Conservation (phyloP, 2,113 vertebrate genomes). For the Burhinus oedicnemus region DNA sequence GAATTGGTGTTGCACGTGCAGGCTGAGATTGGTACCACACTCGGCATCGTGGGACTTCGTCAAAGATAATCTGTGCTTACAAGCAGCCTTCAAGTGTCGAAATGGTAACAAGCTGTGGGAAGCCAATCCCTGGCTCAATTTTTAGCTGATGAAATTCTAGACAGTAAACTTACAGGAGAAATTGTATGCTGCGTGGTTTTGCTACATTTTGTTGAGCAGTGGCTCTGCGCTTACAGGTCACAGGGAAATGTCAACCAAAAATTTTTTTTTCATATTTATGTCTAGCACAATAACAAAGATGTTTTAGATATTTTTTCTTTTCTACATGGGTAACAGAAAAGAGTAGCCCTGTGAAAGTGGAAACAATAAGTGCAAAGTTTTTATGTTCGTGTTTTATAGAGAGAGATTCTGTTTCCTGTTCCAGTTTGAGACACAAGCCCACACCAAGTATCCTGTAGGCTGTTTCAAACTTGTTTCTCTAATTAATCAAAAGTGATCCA, state of each 20-base stretch:
- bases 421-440: conserved; percentile 9
- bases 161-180: background rate
- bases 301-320: background rate
- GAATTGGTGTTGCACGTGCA: background rate
- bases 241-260: background rate
- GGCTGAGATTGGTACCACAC: background rate
- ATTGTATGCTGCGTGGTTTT: background rate
- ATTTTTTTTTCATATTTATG: background rate
- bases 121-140: background rate
- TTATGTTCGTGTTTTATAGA: background rate
- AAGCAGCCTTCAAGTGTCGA: background rate
- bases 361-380: conserved; percentile 6
- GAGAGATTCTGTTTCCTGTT: background rate
- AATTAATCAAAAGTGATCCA: conserved; percentile 69
- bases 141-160: background rate
- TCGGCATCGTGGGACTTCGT: background rate
- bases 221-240: background rate
- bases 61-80: background rate
- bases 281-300: background rate
- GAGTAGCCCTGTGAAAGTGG: background rate
- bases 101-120: background rate
- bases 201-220: background rate
- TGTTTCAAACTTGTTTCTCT: conserved; percentile 63
- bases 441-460: conserved; percentile 44
- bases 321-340: background rate